Evolutionary conservation across 1,140 invertebrate species (phyloP), one percentile per base, ranked within the genome.

Genomic region (Drosophila tsacasi): DNA sequence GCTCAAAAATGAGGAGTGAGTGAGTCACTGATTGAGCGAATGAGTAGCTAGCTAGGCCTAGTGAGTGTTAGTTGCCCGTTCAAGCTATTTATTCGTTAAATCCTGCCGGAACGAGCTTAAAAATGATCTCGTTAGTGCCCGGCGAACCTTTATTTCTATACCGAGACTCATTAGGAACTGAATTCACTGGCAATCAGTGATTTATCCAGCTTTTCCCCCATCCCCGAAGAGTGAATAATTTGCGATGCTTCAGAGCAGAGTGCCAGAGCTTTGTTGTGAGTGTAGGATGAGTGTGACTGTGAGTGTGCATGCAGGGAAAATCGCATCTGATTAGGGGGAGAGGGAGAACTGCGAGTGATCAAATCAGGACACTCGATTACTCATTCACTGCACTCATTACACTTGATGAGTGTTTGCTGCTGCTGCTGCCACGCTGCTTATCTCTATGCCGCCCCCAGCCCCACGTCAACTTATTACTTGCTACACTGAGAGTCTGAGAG

Each of bases 301-400:
- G 39, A 40, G 4, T 57, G 23, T 25, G 47, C 37, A 19, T 35
- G 30, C 32, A 15, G 23, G 30, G 35, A 19, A 39, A 66, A 72
- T 71, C 25, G 17, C 54, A 73, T 27, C n/a, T 35, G 69, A 49
- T 72, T 59, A 13, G 6, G 62, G 30, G 62, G 30, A 9, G 13
- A 15, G 35, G n/a, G 0, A 19, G 10, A 12, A 44, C 37, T 23
- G 4, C 17, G 4, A 27, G 21, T 60, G 46, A 74, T 73, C 44
- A 61, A 71, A 73, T 74, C 71, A 74, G 71, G 55, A 37, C 71
- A 73, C 71, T 74, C 68, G 69, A 74, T 74, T 74, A 74, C 71
- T 74, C 71, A 73, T 74, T 73, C 71, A 73, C 44, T 61, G 68
- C 68, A 59, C 46, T 61, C 71, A 73, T 74, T 74, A 73, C 44